Conservation (phyloP, 2,888 invertebrate species). For the Diadegma fenestrale region DNA sequence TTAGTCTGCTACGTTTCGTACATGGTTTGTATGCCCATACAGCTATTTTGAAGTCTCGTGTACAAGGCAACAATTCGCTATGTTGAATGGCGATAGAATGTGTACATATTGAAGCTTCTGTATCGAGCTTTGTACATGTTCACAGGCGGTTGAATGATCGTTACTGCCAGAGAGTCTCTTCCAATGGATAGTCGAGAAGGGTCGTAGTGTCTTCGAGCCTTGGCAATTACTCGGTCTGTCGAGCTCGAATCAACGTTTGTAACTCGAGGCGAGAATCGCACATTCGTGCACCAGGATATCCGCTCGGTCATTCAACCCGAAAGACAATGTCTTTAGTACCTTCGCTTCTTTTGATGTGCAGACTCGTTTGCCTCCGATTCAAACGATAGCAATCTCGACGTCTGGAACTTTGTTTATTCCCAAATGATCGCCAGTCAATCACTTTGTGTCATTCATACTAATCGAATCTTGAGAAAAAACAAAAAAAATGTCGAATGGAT, state of each 20-base stretch:
- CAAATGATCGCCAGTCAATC: background rate
- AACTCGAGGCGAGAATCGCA: slow-evolving; percentile 65
- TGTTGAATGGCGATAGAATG: slow-evolving; percentile 19
- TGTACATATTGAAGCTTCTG: slow-evolving; percentile 20
- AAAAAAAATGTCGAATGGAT: background rate
- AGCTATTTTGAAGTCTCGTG: slow-evolving; percentile 1
- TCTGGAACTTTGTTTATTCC: background rate
- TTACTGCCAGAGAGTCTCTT: slow-evolving; percentile 30
- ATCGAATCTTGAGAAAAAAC: background rate
- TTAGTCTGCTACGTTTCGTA: slow-evolving; percentile 10
- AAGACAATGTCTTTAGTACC: slow-evolving; percentile 75
- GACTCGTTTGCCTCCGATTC: background rate
- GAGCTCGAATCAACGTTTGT: slow-evolving; percentile 66
- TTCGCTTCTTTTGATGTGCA: slow-evolving; percentile 51
- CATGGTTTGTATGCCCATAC: background rate
- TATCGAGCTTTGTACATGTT: slow-evolving; percentile 49
- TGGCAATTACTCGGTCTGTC: slow-evolving; percentile 68
- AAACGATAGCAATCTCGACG: background rate
- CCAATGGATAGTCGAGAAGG: slow-evolving; percentile 45
- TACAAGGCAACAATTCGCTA: background rate
- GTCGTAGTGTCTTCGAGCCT: slow-evolving; percentile 54
- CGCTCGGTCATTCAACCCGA: slow-evolving; percentile 44
- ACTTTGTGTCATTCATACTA: background rate
- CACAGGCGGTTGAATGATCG: slow-evolving; percentile 49
- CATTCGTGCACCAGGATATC: slow-evolving; percentile 53